Base-by-base conservation (phyloP, 1,140 invertebrate genomes). In the Caenorhabditis latens region DNA sequence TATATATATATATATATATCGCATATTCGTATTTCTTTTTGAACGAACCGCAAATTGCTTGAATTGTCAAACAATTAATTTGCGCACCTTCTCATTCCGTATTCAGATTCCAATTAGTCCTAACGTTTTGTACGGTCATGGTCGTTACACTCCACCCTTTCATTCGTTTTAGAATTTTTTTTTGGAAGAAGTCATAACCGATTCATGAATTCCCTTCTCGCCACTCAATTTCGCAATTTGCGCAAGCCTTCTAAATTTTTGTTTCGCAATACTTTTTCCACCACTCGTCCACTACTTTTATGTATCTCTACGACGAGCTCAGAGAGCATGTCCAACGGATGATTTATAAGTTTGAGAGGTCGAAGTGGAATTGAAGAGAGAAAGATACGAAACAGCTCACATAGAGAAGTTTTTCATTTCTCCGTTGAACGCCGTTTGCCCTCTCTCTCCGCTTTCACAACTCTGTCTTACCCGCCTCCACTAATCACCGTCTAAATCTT, bases 201-300 rank as follows among this genome's bases (percentile, higher is more conserved):
- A 79, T 79, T 79, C 71, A 79, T 79, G 71, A 79, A 79, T 43
- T 53, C 71, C 46, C 21, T 5, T n/a, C 21, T 6, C 46, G n/a
- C 43, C 71, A 79, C 71, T 79, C 71, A 48, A 79, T 79, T 79
- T 79, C 71, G 71, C 71, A 48, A 79, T 79, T 79, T 50, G n/a
- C 21, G 43, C 46, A 79, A 46, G 71, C 53, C 42, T 48, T n/a
- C 46, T 4, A 50, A 79, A 21, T 42, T 50, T n/a, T 14, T 16
- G 42, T 71, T 71, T 71, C 65, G 65, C 40, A 46, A 71, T 63
- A 63, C 32, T 24, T 19, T 53, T 53, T 46, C 46, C 19, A 19
- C 55, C n/a, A 19, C 55, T 58, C 55, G 9, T 4, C n/a, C 19
- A 58, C 19, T 58, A 14, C 63, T 65, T 32, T 32, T 50, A 50